Conservation (phyloP, 2,113 vertebrate genomes). For the Xiphophorus couchianus region DNA sequence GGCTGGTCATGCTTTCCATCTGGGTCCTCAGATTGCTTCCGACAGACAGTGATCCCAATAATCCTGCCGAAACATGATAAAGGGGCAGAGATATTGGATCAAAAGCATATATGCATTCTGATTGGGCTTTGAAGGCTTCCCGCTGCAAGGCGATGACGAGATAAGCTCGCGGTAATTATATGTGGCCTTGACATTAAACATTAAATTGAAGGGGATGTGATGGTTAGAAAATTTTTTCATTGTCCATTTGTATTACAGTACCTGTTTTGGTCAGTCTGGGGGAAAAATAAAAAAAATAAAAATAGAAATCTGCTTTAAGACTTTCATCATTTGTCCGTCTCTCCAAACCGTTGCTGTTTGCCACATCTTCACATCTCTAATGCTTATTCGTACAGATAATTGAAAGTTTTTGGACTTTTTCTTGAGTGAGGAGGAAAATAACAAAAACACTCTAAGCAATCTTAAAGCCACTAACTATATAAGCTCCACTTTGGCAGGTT, state of each 20-base stretch:
- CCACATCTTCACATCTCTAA: neutral
- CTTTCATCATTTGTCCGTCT: neutral
- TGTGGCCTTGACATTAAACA: constrained; percentile 40
- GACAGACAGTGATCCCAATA: constrained; percentile 78
- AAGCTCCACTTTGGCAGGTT: constrained; percentile 21
- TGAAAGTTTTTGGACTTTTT: neutral
- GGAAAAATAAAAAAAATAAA: neutral
- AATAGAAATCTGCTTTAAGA: neutral
- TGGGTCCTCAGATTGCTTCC: constrained; percentile 68
- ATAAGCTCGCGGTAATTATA: constrained; percentile 57
- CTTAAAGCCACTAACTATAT: constrained; percentile 1
- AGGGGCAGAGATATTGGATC: constrained; percentile 65
- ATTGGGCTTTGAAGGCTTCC: constrained; percentile 59
- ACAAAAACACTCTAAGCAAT: constrained; percentile 21
- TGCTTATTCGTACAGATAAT: constrained; percentile 24
- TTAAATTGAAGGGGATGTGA: constrained; percentile 30
- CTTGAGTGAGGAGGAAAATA: neutral
- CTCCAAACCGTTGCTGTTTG: neutral
- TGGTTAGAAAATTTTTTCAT: constrained; percentile 4
- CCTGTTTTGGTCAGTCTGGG: neutral
- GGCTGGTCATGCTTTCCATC: constrained; percentile 76
- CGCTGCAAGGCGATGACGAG: constrained; percentile 41
- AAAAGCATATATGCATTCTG: constrained; percentile 70
- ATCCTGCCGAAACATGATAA: constrained; percentile 71
- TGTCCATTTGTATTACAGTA: neutral